Evolutionary conservation across 2,113 vertebrate genomes (phyloP).

Genomic region (Saimiri boliviensis): DNA sequence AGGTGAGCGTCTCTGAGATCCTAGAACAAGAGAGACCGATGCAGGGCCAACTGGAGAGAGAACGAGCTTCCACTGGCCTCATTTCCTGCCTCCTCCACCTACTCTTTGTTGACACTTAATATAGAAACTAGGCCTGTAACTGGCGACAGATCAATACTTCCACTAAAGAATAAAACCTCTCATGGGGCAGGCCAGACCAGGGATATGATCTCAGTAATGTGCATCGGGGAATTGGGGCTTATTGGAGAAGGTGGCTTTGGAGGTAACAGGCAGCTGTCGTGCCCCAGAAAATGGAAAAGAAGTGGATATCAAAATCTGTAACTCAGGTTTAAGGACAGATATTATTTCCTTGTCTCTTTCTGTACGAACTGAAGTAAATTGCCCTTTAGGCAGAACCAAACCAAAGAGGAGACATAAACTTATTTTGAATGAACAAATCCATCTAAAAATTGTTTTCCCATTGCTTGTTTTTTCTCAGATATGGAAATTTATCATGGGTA

Average conservation of each 20-base stretch:
- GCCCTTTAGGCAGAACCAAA: constrained; percentile 35
- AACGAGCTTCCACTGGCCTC: neutral
- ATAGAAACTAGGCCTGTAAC: constrained; percentile 64
- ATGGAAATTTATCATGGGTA: neutral
- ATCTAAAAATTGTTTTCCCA: constrained; percentile 1
- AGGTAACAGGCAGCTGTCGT: constrained; percentile 60
- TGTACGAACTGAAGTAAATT: neutral
- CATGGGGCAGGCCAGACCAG: constrained; percentile 71
- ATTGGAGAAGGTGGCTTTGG: constrained; percentile 26
- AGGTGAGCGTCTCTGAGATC: accelerated
- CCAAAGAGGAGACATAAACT: constrained; percentile 22
- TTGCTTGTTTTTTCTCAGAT: neutral
- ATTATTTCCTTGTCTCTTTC: constrained; percentile 68
- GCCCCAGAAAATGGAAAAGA: constrained; percentile 32
- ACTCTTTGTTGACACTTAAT: constrained; percentile 70
- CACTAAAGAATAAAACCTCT: constrained; percentile 70
- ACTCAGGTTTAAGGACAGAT: constrained; percentile 58
- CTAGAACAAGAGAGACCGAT: accelerated
- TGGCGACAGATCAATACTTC: constrained; percentile 70
- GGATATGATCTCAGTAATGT: constrained; percentile 56
- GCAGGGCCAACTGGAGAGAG: constrained; percentile 1
- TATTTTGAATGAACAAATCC: neutral
- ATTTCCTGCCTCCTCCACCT: neutral
- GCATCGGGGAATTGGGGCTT: constrained; percentile 46
- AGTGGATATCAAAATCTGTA: constrained; percentile 48